These are phyloP conservation scores for Pinctada fucata DNA, from an alignment of 2,888 invertebrate species.

Conservation along the genomic window DNA sequence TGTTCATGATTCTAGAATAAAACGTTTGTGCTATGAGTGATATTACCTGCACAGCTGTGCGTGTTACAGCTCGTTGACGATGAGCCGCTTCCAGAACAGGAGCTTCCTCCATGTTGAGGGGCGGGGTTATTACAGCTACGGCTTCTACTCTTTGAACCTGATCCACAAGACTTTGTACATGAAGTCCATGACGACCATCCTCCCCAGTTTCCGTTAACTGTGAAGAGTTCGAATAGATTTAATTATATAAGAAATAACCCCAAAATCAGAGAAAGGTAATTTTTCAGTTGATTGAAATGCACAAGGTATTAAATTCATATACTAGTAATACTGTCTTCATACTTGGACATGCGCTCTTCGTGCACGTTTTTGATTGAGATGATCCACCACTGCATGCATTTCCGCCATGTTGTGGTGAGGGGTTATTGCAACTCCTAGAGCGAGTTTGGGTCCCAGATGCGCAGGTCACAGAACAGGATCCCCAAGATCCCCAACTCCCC, in stretches of 20 bases:
- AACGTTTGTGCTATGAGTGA: background rate
- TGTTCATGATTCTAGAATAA: too few relatives aligned
- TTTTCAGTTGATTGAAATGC: too few relatives aligned
- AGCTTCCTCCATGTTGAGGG: constrained; percentile 57
- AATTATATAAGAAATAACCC: too few relatives aligned
- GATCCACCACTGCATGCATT: constrained; percentile 7
- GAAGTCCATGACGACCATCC: constrained; percentile 53
- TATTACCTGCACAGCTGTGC: constrained; percentile 63
- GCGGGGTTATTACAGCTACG: constrained; percentile 49
- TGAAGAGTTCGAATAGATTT: background rate
- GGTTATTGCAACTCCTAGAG: constrained; percentile 13
- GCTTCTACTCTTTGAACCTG: constrained; percentile 25
- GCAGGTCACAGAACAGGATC: constrained; percentile 22
- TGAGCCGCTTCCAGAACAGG: constrained; percentile 50
- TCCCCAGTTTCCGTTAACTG: constrained; percentile 63
- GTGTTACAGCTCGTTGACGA: constrained; percentile 58
- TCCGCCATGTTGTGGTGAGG: constrained; percentile 12
- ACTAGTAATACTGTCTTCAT: background rate
- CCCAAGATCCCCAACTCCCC: constrained; percentile 36
- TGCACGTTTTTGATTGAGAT: background rate
- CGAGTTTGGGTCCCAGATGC: constrained; percentile 10
- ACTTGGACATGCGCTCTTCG: constrained; percentile 17
- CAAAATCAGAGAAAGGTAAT: too few relatives aligned
- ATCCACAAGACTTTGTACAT: constrained; percentile 29
- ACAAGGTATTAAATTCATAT: too few relatives aligned